Evolutionary conservation across 2,888 invertebrate genomes (phyloP).

Genomic region (Andrena praecox): DNA sequence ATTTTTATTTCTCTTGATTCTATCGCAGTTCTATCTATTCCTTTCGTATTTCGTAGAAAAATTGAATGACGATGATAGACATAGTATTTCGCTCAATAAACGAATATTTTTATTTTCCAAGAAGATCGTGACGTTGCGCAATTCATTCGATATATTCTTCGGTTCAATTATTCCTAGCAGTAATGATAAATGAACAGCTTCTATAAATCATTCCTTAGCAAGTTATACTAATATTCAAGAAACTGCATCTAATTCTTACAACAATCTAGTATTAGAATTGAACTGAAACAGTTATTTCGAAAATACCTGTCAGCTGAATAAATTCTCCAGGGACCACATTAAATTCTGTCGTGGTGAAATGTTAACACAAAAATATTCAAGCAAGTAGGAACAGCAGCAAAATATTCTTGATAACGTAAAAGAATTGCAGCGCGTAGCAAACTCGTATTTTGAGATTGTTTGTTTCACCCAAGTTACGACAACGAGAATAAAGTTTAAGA

Average conservation of each 20-base stretch:
- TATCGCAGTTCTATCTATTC: slow-evolving; percentile 63
- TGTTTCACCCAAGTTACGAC: slow-evolving; percentile 30
- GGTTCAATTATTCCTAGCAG: no score
- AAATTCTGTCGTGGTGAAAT: no score
- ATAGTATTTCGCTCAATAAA: slow-evolving; percentile 15
- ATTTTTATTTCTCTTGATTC: slow-evolving; percentile 34
- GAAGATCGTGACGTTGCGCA: no score
- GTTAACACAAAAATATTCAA: neutral
- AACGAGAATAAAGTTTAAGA: slow-evolving; percentile 43
- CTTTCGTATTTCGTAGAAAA: slow-evolving; percentile 58
- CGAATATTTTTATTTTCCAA: neutral
- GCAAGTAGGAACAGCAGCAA: neutral
- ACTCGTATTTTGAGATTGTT: slow-evolving; percentile 14
- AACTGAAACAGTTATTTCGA: neutral
- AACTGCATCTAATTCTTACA: neutral
- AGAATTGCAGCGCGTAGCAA: slow-evolving; percentile 8
- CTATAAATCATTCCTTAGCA: no score
- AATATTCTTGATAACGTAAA: neutral
- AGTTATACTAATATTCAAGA: neutral
- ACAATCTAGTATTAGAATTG: neutral
- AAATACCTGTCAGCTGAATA: neutral
- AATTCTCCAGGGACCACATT: no score
- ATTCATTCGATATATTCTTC: no score
- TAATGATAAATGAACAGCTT: no score
- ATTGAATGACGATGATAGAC: slow-evolving; percentile 53